Evolutionary conservation across 2,797 vertebrate species (phyloP), one percentile per base, ranked within the genome.

Genomic region (Amphiprion clarkii): DNA sequence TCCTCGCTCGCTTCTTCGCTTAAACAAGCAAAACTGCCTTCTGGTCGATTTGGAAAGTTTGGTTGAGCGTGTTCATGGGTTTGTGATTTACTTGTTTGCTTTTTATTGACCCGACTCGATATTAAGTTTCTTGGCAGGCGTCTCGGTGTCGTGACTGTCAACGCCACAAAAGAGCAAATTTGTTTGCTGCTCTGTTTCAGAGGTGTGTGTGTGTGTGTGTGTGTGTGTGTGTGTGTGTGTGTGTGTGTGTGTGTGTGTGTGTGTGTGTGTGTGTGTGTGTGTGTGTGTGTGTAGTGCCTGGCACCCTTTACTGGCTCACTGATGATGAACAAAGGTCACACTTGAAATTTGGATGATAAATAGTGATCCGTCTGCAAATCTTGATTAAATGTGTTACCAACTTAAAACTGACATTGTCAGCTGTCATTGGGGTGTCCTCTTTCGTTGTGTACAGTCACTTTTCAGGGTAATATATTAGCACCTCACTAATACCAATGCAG

Each of bases 241-340:
- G 23, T 23, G 23, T 23, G 23, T 23, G 23, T 23, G 23, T 23
- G 23, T 23, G 23, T 23, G 23, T 23, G 23, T 23, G 23, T 23
- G 23, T 23, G 23, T 23, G 23, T 23, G 23, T 23, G 23, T 23
- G 23, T 23, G 23, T 23, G 23, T 23, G 23, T 23, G 23, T 23
- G 23, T 23, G 23, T 1, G 23, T 23, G 23, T 23, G 23, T 23
- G 23, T 23, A n/a, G 23, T 23, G 60, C 1, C 58, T 76, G 83
- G 67, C 74, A 40, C 40, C 31, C 19, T 1, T 60, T 55, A 2
- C 54, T 7, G 25, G 54, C 74, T 74, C 57, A 42, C 42, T 49
- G 67, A 74, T 51, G 63, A 82, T 73, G 67, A 82, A 65, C 76
- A 72, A 78, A 79, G 88, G 86, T 84, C 70, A 78, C 49, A 81